These are phyloP conservation scores for Heterodera filipjevi DNA, from an alignment of 2,888 invertebrate species.

Conservation along the genomic window DNA sequence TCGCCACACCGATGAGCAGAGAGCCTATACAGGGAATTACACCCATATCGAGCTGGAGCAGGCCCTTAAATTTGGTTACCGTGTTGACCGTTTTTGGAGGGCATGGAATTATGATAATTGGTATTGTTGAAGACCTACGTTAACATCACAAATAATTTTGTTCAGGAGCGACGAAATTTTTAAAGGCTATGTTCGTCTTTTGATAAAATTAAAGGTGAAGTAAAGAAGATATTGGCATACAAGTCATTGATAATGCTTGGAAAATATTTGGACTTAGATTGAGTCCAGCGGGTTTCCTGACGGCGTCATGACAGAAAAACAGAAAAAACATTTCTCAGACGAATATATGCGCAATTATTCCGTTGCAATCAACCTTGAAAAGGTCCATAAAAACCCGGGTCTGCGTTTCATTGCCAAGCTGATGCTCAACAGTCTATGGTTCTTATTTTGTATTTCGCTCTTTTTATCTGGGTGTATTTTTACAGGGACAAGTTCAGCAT, in stretches of 20 bases:
- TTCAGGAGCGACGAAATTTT: slow-evolving; percentile 5
- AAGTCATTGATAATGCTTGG: background rate
- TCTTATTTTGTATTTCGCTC: background rate
- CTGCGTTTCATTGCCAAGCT: background rate
- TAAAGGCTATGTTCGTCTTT: background rate
- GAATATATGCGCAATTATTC: background rate
- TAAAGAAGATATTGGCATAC: background rate
- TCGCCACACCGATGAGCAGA: background rate
- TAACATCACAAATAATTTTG: background rate
- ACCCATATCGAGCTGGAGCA: slow-evolving; percentile 14
- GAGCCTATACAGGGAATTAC: slow-evolving; percentile 10
- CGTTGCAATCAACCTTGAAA: background rate
- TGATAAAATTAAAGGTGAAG: background rate
- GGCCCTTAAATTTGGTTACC: background rate
- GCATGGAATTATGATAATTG: background rate
- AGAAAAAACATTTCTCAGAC: background rate
- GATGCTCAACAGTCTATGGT: slow-evolving; percentile 17
- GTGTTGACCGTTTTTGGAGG: background rate
- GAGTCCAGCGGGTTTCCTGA: background rate
- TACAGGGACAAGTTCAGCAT: slow-evolving; percentile 26
- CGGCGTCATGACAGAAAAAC: background rate
- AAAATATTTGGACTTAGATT: background rate
- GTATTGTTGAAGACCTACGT: background rate
- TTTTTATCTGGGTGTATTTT: background rate
- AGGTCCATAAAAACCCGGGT: background rate